Base-by-base conservation (phyloP, 2,113 vertebrate species). In the Chloebia gouldiae region DNA sequence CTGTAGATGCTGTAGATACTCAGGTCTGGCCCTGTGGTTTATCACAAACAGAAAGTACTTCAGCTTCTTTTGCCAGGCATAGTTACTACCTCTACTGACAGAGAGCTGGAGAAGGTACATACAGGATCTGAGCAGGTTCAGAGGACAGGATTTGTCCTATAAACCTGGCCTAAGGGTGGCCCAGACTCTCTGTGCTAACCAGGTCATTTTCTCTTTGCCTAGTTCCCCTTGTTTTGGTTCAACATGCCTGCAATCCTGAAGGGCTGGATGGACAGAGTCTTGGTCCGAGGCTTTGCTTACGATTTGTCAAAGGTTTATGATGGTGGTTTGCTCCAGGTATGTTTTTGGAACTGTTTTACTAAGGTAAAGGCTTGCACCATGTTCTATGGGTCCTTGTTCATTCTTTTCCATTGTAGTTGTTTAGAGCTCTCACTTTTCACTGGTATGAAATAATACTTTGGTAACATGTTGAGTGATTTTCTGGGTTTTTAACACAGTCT, bases 161-260 rank as follows among this genome's bases (percentile, higher is more conserved):
- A 27, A 17, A 35, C 16, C 33, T 19, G 33, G 65, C 44, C 44
- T 49, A 50, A 61, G 51, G 39, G 27, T 35, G 42, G 8, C 42
- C 40, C 5, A 1, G 23, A 40, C 23, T 53, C n/a, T 53, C 61
- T 50, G 78, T 75, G 15, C 57, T 96, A 71, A 92, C 42, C 49
- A 37, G 21, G 18, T 70, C 6, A 35, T 79, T 68, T 90, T 7
- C n/a, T 93, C 80, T 37, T 83, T 53, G 57, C 85, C 18, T 49
- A 98, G 98, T 98, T 98, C 78, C 98, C 98, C 15, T 93, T 98
- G 44, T 98, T 98, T 83, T 98, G 98, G 98, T 97, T 97, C 96
- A 98, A 92, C 20, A 83, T 98, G 94, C 98, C 98, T 7, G 98
- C 98, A 2, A 97, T 98, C 84, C 86, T 98, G 95, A 98, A 98